Conservation (phyloP, 2,113 vertebrate genomes). For the Bos taurus region ARS-UCD2.0 NC_037329.1:124100501-124101000, state of each 20-base stretch:
- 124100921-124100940: fast-evolving
- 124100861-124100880: background rate
- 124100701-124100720: background rate
- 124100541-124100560: background rate
- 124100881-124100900: background rate
- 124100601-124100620: background rate
- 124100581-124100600: background rate
- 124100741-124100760: too few relatives aligned
- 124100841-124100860: background rate
- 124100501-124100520: background rate
- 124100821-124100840: background rate
- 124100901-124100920: background rate
- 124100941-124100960: background rate
- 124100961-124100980: background rate
- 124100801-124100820: background rate
- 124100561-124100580: background rate
- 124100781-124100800: background rate
- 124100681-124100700: background rate
- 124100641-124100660: background rate
- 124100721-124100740: background rate
- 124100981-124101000: background rate
- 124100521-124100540: background rate
- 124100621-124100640: background rate
- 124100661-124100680: background rate
- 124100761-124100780: background rate